These are phyloP conservation scores for Echinometra lucunter DNA, from an alignment of 53 echinoderm and acorn worm genomes.

Conservation along the genomic window DNA sequence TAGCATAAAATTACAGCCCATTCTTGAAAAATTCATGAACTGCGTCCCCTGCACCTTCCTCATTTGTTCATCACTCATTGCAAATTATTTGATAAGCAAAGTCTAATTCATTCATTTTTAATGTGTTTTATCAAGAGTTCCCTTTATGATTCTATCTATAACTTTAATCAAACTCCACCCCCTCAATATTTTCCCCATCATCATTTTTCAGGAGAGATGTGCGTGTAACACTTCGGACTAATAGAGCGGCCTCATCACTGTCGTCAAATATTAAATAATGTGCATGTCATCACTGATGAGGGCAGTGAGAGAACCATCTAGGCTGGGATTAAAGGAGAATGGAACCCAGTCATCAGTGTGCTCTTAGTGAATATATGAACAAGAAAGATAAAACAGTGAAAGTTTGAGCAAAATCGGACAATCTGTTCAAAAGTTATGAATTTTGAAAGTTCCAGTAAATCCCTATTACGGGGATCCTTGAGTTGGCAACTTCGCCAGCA, in stretches of 20 bases:
- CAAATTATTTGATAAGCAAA: neutral
- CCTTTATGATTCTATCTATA: neutral
- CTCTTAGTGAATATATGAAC: too few relatives aligned
- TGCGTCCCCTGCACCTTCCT: too few relatives aligned
- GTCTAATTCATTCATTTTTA: conserved; percentile 22
- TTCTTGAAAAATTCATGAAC: too few relatives aligned
- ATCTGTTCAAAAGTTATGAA: too few relatives aligned
- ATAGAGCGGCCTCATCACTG: neutral
- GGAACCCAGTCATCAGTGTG: too few relatives aligned
- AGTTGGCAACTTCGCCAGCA: too few relatives aligned
- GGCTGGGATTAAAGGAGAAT: too few relatives aligned
- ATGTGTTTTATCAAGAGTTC: conserved; percentile 8
- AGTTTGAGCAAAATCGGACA: too few relatives aligned
- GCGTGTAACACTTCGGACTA: neutral
- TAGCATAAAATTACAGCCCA: too few relatives aligned
- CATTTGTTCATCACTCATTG: neutral
- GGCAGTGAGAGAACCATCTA: neutral
- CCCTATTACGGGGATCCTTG: too few relatives aligned
- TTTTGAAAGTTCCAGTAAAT: too few relatives aligned
- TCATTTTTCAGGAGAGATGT: neutral
- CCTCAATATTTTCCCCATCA: neutral
- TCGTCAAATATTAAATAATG: neutral
- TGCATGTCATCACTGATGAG: neutral
- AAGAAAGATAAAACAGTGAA: too few relatives aligned
- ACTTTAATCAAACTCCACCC: neutral